Conservation (phyloP, 1,140 invertebrate species). For the Rhagoletis zephyria region DNA sequence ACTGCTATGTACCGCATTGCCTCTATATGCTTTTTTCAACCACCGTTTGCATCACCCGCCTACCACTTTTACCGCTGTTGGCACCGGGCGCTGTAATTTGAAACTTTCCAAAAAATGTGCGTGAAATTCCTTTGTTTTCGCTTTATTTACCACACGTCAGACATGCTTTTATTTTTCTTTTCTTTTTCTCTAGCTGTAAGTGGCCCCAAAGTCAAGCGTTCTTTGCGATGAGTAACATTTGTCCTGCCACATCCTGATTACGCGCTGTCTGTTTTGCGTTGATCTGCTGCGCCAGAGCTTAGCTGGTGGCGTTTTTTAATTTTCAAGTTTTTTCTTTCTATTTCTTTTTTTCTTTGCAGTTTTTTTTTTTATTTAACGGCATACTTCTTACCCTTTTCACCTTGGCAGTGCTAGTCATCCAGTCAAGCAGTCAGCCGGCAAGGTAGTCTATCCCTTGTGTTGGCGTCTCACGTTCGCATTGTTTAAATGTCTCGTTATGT, state of each 20-base stretch:
- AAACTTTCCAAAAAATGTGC: slow-evolving; percentile 44
- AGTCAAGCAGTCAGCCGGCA: not conserved
- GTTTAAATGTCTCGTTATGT: not conserved
- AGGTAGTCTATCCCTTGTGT: not conserved
- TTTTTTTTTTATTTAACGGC: not conserved
- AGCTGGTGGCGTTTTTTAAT: slow-evolving; percentile 37
- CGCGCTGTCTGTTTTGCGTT: slow-evolving; percentile 27
- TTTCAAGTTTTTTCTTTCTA: not conserved
- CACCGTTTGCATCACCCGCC: not conserved
- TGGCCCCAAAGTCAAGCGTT: not conserved
- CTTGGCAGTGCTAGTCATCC: not conserved
- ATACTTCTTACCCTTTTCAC: no score
- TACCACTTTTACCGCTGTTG: not conserved
- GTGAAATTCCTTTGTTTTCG: slow-evolving; percentile 43
- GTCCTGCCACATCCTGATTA: slow-evolving; percentile 34
- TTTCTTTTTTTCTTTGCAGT: not conserved
- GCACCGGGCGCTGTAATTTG: not conserved
- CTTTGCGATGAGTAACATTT: slow-evolving; percentile 12
- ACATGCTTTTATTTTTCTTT: not conserved
- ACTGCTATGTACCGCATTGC: not conserved
- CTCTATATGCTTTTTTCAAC: not conserved
- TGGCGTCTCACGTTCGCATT: not conserved
- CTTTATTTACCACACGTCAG: slow-evolving; percentile 43
- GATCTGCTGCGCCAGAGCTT: slow-evolving; percentile 41
- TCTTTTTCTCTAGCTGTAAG: not conserved